Percentiles rank a stretch among this genome's conserved stretches.
Conservation (phyloP, 2,888 invertebrate species). For the Laothoe populi region DNA sequence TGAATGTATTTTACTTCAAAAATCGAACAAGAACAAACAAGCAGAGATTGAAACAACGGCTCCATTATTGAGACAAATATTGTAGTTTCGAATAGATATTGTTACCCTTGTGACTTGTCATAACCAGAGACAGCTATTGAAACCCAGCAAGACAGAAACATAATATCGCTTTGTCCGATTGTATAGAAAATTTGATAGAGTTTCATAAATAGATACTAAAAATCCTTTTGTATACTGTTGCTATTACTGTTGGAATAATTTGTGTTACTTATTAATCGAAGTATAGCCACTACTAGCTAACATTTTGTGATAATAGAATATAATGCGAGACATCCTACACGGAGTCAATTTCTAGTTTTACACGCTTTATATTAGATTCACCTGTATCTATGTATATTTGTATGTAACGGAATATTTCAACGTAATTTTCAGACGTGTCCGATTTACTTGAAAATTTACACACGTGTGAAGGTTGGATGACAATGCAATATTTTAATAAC, state of each 20-base stretch:
- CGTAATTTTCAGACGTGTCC: too few species aligned
- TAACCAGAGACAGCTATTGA: slow-evolving; percentile 30
- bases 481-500: too few species aligned
- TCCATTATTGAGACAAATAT: slow-evolving; percentile 21
- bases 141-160: slow-evolving; percentile 30
- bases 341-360: too few species aligned
- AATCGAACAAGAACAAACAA: neutral
- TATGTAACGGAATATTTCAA: too few species aligned
- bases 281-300: neutral
- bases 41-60: neutral
- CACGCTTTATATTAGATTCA: too few species aligned
- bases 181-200: slow-evolving; percentile 6
- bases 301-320: too few species aligned
- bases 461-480: too few species aligned
- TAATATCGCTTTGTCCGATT: slow-evolving; percentile 32
- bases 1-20: neutral
- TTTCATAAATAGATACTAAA: slow-evolving; percentile 15
- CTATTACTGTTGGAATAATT: neutral
- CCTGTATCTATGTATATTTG: too few species aligned
- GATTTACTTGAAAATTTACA: too few species aligned
- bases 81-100: slow-evolving; percentile 17
- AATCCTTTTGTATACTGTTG: neutral
- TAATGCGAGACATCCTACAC: too few species aligned
- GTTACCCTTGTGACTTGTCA: slow-evolving; percentile 33
- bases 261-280: neutral